phyloP scores from a whole-genome alignment of 2,888 invertebrate species.

The Dusona sp. region DNA sequence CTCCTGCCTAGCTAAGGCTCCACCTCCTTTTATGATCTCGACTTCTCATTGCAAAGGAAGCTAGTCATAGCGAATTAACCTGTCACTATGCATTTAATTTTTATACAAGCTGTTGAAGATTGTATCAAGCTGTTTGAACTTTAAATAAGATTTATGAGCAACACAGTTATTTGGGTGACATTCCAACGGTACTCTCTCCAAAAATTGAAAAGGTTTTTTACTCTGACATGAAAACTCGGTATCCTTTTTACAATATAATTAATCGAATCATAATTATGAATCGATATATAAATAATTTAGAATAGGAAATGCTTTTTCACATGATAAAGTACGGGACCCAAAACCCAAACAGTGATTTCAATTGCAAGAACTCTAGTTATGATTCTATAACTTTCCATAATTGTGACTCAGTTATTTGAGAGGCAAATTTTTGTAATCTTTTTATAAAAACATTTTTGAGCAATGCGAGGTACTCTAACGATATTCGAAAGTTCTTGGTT shows the following conservation, averaged over 20 bases:
- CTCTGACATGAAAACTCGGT: background rate
- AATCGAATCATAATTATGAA: background rate
- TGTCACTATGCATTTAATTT: slow-evolving; percentile 19
- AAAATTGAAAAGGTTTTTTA: too few species aligned
- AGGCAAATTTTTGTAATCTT: too few species aligned
- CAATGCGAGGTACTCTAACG: background rate
- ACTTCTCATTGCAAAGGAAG: slow-evolving; percentile 3
- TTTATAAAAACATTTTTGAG: background rate
- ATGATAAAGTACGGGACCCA: too few species aligned
- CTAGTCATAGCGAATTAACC: background rate
- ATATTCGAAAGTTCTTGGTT: slow-evolving; percentile 19
- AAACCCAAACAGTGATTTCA: too few species aligned
- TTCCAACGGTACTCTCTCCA: too few species aligned
- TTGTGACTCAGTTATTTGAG: too few species aligned
- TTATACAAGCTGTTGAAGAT: background rate
- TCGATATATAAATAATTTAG: too few species aligned
- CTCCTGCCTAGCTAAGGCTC: slow-evolving; percentile 14
- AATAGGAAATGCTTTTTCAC: too few species aligned
- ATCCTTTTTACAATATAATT: background rate
- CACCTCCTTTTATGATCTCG: background rate
- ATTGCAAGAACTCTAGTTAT: too few species aligned
- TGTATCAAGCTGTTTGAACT: background rate
- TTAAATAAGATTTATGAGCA: slow-evolving; percentile 8
- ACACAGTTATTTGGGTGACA: background rate
- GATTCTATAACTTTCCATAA: too few species aligned